A percentile compares a stretch with the other conserved stretches of the same genome.
phyloP scores from a whole-genome alignment of 30 jellyfish, hydroid and myxozoan genomes.

The Catostylus mosaicus region DNA sequence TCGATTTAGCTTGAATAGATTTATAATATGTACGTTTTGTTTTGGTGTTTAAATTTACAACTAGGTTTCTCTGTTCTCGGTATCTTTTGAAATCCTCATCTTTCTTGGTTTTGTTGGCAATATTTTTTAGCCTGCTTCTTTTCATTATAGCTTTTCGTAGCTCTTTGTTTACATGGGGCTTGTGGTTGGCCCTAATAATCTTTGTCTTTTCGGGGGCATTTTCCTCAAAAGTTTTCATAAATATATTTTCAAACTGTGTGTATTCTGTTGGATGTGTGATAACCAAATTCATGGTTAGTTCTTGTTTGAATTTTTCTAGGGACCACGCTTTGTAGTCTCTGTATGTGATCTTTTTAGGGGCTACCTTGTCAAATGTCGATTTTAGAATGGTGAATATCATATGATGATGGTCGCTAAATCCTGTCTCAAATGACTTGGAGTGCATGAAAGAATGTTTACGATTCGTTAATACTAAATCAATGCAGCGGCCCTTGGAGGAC shows the following conservation, averaged over 20 bases:
- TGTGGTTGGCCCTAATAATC: background rate
- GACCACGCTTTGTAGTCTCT: conserved; percentile 18
- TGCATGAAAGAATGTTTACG: conserved; percentile 8
- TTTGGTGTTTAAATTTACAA: conserved; percentile 5
- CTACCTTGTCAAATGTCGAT: conserved; percentile 3
- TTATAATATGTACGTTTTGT: conserved; percentile 1
- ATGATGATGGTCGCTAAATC: conserved; percentile 60
- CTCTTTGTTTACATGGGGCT: conserved; percentile 4
- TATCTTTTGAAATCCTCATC: conserved; percentile 29
- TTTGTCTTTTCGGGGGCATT: background rate
- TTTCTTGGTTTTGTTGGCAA: no score
- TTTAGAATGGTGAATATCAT: conserved; percentile 30
- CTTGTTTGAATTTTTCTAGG: background rate
- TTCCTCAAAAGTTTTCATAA: background rate
- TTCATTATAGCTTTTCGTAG: conserved; percentile 20
- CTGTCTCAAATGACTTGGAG: conserved; percentile 48
- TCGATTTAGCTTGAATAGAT: conserved; percentile 20
- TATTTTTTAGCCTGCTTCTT: background rate
- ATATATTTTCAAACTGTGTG: background rate
- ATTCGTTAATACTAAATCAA: background rate
- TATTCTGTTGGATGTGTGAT: background rate
- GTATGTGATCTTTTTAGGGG: background rate
- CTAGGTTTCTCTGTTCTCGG: conserved; percentile 34
- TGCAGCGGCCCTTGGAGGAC: conserved; percentile 4
- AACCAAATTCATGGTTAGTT: background rate